Evolutionary conservation across 2,797 vertebrate genomes (phyloP), one percentile per base, ranked within the genome.

Genomic region (Alauda arvensis): DNA sequence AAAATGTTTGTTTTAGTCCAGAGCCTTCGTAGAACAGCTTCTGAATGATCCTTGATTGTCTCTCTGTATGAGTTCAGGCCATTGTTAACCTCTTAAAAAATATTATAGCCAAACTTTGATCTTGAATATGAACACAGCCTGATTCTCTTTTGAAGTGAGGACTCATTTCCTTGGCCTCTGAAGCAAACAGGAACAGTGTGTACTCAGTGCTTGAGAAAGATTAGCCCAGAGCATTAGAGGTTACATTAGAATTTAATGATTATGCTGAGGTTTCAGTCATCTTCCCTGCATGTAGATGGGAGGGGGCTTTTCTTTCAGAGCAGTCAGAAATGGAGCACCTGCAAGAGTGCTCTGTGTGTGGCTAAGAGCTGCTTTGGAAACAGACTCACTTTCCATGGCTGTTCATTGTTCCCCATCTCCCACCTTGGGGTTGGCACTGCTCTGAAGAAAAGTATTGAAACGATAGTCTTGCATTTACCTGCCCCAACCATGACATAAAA

Each of bases 151-250:
- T 76, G 63, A 78, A 59, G 51, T 34, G n/a, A 88, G 26, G 13
- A 34, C 14, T 88, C 2, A 0, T 53, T 87, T 82, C 34, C 65
- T 67, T 49, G 33, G 40, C 63, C 25, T 55, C 23, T 61, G 46
- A 83, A 78, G 12, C 52, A 51, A 75, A 13, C 48, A 75, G 65
- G 24, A 70, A 25, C 0, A 0, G 33, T 34, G 1, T 1, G 0
- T 57, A 10, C 66, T 88, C 8, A 24, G 43, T 57, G 61, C 52
- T 83, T 59, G 56, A 63, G 62, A 69, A 90, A 37, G 61, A 71
- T 60, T 6, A 51, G 29, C 26, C 28, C 43, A 62, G 46, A 79
- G 29, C 40, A 15, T 85, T 56, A 63, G 60, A 65, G 33, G 12
- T 39, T 39, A 69, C 56, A 57, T 74, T 60, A 59, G n/a, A 9